Evolutionary conservation across 1,140 invertebrate genomes (phyloP).

Genomic region (Drosophila obscura): DNA sequence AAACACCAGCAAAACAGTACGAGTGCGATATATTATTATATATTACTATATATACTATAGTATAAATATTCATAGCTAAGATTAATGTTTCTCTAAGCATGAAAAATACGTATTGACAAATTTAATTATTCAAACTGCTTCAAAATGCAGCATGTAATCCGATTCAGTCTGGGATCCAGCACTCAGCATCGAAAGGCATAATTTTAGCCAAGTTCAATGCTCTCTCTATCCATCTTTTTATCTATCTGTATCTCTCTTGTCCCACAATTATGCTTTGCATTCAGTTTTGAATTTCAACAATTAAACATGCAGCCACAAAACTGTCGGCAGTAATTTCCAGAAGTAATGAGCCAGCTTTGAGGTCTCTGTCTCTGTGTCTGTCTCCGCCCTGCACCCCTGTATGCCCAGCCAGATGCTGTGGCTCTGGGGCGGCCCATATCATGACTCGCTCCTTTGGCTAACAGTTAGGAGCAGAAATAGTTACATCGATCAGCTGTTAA

Average conservation of each 20-base stretch:
- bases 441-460: neutral
- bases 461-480: constrained; percentile 31
- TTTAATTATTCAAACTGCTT: too few species aligned
- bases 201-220: constrained; percentile 6
- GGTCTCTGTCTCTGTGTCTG: neutral
- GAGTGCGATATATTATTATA: too few species aligned
- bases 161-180: too few species aligned
- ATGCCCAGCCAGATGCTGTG: too few species aligned
- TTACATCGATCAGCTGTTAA: constrained; percentile 46
- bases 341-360: constrained; percentile 23
- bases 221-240: neutral
- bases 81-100: too few species aligned
- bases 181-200: too few species aligned
- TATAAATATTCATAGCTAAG: too few species aligned
- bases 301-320: constrained; percentile 26
- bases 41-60: too few species aligned
- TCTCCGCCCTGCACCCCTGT: neutral
- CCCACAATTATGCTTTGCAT: constrained; percentile 4
- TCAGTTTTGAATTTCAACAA: constrained; percentile 22
- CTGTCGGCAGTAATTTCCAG: constrained; percentile 20
- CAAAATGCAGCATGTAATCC: too few species aligned
- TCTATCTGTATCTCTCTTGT: neutral
- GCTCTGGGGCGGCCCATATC: neutral
- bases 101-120: too few species aligned
- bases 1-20: too few species aligned